A percentile compares a stretch with the other conserved stretches of the same genome.
Evolutionary conservation across 1,140 invertebrate species (phyloP).

Genomic region (Drosophila miranda): DNA sequence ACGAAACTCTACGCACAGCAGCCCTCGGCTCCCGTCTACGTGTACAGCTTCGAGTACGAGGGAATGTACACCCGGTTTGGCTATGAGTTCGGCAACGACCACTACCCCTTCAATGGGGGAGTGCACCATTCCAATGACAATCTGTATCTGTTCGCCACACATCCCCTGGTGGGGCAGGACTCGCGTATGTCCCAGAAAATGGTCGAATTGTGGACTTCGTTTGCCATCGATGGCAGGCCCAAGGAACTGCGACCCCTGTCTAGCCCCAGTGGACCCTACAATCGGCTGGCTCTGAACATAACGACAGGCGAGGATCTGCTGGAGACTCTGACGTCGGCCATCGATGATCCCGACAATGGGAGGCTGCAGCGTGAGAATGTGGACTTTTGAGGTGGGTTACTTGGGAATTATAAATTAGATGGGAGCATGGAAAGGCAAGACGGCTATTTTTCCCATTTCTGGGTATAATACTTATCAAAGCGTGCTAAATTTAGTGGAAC

Average conservation of each 20-base stretch:
- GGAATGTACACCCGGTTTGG: constrained; percentile 77
- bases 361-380: constrained; percentile 44
- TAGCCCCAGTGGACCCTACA: constrained; percentile 71
- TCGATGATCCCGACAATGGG: constrained; percentile 69
- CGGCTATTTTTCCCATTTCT: too few species aligned
- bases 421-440: too few species aligned
- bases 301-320: constrained; percentile 51
- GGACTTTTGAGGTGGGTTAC: constrained; percentile 38
- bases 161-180: constrained; percentile 67
- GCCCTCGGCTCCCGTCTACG: constrained; percentile 47
- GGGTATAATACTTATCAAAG: background rate
- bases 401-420: background rate
- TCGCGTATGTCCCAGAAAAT: constrained; percentile 73
- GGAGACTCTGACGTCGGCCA: constrained; percentile 57
- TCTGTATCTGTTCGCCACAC: constrained; percentile 78
- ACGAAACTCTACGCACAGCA: constrained; percentile 37
- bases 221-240: constrained; percentile 72
- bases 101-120: constrained; percentile 82
- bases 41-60: constrained; percentile 79
- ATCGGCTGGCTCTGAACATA: constrained; percentile 54
- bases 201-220: constrained; percentile 81
- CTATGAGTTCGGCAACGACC: constrained; percentile 72
- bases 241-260: constrained; percentile 34
- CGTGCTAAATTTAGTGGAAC: too few species aligned
- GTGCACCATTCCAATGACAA: constrained; percentile 82